Evolutionary conservation across 2,113 vertebrate species (phyloP).

Genomic region (Vimba vimba): DNA sequence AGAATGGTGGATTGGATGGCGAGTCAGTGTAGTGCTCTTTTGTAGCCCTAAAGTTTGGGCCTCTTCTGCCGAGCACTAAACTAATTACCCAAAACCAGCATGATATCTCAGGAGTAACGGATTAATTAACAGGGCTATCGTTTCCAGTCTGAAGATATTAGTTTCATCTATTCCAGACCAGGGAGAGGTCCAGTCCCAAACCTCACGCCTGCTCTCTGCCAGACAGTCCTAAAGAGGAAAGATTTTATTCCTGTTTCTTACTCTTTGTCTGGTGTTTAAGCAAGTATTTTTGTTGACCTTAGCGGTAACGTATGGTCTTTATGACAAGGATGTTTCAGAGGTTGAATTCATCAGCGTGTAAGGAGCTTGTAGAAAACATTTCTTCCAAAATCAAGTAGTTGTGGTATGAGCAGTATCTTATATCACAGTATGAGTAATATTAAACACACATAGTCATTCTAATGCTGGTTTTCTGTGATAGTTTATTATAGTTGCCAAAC

Average conservation of each 20-base stretch:
- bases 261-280: not conserved
- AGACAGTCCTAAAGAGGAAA: not conserved
- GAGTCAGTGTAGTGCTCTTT: not conserved
- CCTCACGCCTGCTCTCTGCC: not conserved
- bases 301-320: not conserved
- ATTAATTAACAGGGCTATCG: constrained; percentile 6
- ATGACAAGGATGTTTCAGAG: not conserved
- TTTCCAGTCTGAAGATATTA: constrained; percentile 14
- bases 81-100: constrained; percentile 26
- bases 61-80: constrained; percentile 4
- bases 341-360: not conserved
- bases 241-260: not conserved
- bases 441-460: not conserved
- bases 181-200: constrained; percentile 9
- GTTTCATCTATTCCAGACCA: not conserved
- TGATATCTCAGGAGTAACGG: constrained; percentile 25
- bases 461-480: not conserved
- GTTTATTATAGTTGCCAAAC: too few species aligned
- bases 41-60: not conserved
- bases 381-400: not conserved
- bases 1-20: not conserved
- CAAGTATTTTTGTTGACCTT: not conserved
- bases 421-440: not conserved
- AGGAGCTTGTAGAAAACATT: not conserved
- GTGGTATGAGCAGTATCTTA: not conserved